These are phyloP conservation scores for Tretioscincus oriximinensis DNA, from an alignment of 2,113 vertebrate species.

Conservation along the genomic window DNA sequence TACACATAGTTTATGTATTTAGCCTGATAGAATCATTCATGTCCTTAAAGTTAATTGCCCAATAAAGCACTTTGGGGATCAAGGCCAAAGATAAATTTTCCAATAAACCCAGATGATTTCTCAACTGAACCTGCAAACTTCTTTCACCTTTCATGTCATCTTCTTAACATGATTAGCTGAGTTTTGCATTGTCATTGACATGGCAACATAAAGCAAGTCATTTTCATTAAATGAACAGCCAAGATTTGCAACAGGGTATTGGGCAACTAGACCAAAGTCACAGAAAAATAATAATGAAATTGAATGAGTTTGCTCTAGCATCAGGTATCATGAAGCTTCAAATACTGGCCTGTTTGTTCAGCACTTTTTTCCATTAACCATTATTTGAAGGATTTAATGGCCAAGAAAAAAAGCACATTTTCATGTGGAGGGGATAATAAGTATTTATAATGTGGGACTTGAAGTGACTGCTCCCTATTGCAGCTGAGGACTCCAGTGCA, in stretches of 20 bases:
- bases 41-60: conserved; percentile 15
- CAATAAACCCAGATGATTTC: conserved; percentile 4
- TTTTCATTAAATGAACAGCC: neutral
- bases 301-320: neutral
- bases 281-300: neutral
- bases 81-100: conserved; percentile 18
- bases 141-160: conserved; percentile 21
- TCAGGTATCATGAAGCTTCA: neutral
- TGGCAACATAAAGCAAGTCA: neutral
- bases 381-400: neutral
- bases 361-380: neutral
- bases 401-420: neutral
- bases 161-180: neutral
- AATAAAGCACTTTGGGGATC: conserved; percentile 14
- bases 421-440: neutral
- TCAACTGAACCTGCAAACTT: neutral
- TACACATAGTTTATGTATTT: conserved; percentile 18
- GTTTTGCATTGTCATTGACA: neutral
- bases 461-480: neutral
- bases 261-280: neutral
- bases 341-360: neutral
- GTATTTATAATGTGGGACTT: neutral
- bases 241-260: neutral
- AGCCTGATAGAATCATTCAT: conserved; percentile 25
- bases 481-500: too few relatives aligned